Percentiles rank a stretch among this genome's conserved stretches.
phyloP scores from a whole-genome alignment of 2,888 invertebrate genomes.

The Metacarcinus magister region DNA sequence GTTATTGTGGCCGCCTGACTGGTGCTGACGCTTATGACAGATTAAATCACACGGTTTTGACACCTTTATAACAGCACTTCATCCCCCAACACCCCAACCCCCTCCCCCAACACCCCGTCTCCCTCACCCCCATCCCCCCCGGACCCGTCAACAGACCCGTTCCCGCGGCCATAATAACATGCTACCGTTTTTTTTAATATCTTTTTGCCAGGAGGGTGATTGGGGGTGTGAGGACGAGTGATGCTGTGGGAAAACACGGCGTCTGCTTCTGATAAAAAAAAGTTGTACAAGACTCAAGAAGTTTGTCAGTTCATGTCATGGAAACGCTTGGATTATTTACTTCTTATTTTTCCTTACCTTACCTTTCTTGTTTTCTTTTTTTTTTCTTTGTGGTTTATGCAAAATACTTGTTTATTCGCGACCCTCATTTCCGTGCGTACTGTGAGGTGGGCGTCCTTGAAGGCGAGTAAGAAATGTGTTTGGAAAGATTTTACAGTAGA shows the following conservation, averaged over 20 bases:
- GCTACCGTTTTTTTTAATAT: not conserved
- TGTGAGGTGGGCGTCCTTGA: not conserved
- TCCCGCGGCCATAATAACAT: constrained; percentile 46
- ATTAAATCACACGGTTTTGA: constrained; percentile 77
- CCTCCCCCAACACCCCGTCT: not conserved
- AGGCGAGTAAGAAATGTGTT: not conserved
- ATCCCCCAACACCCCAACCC: not conserved
- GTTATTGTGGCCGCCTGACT: constrained; percentile 71
- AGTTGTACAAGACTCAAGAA: not conserved
- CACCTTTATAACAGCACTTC: constrained; percentile 75
- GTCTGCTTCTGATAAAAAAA: not conserved
- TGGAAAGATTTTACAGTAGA: not conserved
- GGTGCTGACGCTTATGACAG: constrained; percentile 74
- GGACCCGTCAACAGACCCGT: constrained; percentile 33
- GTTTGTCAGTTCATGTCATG: not conserved
- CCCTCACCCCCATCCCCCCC: not conserved
- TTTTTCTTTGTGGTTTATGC: not conserved
- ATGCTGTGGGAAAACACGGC: constrained; percentile 42
- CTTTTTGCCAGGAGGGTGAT: not conserved
- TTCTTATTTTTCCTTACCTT: not conserved
- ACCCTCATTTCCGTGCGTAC: not conserved
- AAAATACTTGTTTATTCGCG: not conserved
- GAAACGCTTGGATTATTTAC: not conserved
- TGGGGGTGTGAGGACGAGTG: not conserved
- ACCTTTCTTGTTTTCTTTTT: not conserved